phyloP scores from a whole-genome alignment of 2,113 vertebrate species.

The Mormyrus iriodes region DNA sequence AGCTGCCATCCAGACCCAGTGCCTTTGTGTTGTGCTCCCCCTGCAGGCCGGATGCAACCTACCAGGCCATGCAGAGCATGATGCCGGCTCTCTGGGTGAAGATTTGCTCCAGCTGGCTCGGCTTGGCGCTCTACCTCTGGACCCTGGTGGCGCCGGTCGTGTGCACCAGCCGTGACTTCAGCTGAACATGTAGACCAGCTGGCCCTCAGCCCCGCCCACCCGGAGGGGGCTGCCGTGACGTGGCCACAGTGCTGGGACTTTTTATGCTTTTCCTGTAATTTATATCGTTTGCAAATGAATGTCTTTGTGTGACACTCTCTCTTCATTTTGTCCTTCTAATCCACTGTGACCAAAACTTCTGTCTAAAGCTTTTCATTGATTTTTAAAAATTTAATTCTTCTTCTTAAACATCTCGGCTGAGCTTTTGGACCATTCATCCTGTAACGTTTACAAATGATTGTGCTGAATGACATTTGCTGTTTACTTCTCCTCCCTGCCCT shows the following conservation, averaged over 20 bases:
- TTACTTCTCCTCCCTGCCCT: background rate
- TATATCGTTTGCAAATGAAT: background rate
- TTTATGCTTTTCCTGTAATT: background rate
- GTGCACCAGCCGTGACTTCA: constrained; percentile 75
- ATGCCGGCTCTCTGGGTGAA: constrained; percentile 91
- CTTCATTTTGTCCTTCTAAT: background rate
- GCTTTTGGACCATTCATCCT: background rate
- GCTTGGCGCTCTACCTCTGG: constrained; percentile 79
- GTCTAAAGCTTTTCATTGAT: background rate
- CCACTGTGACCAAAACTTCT: background rate
- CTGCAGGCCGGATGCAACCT: constrained; percentile 56
- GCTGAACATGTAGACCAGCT: constrained; percentile 42
- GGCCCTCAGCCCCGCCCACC: background rate
- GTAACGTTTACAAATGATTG: background rate
- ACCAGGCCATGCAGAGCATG: constrained; percentile 58
- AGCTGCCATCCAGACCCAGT: background rate
- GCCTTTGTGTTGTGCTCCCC: background rate
- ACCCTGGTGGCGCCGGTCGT: constrained; percentile 81
- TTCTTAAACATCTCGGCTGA: background rate
- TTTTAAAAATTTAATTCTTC: background rate
- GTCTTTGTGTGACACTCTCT: background rate
- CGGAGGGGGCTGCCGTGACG: constrained; percentile 5
- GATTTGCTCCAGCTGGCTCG: constrained; percentile 83
- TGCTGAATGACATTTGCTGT: background rate
- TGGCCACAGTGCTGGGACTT: background rate